Percentiles rank a stretch among this genome's conserved stretches.
phyloP scores from a whole-genome alignment of 2,113 vertebrate genomes.

The Brachyhypopomus occidentalis region DNA sequence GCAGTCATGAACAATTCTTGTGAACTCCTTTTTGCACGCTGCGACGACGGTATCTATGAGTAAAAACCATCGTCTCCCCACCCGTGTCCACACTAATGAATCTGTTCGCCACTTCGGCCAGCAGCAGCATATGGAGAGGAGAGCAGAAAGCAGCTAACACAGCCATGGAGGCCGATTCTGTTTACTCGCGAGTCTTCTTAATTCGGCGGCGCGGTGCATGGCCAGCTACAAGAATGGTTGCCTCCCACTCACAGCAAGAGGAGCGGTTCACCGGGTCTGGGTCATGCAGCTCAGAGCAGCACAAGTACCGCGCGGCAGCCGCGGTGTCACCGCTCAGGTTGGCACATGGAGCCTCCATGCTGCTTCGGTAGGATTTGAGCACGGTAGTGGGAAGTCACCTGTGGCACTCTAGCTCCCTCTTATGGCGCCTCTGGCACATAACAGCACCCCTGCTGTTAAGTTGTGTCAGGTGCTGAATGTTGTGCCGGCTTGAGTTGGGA shows the following conservation, averaged over 20 bases:
- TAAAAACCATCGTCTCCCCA: conserved; percentile 33
- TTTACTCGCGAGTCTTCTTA: conserved; percentile 8
- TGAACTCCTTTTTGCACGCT: conserved; percentile 48
- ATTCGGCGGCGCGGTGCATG: conserved; percentile 7
- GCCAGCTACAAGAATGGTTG: conserved; percentile 9
- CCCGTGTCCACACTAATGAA: conserved; percentile 44
- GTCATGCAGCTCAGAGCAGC: conserved; percentile 55
- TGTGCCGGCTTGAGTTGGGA: background rate
- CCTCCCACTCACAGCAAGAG: conserved; percentile 46
- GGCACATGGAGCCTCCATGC: too few species aligned
- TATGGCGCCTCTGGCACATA: conserved; percentile 50
- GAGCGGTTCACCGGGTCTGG: conserved; percentile 23
- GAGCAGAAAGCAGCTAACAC: background rate
- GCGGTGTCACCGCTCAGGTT: too few species aligned
- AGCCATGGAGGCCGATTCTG: background rate
- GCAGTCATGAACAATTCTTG: conserved; percentile 45
- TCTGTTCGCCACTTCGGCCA: conserved; percentile 14
- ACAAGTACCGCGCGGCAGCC: conserved; percentile 43
- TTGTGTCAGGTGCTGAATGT: background rate
- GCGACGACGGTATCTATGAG: conserved; percentile 59
- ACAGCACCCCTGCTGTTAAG: conserved; percentile 29
- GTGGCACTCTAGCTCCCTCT: conserved; percentile 68
- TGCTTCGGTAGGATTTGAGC: conserved; percentile 61
- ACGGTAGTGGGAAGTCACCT: conserved; percentile 44
- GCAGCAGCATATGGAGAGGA: background rate